phyloP scores from a whole-genome alignment of 1,140 invertebrate genomes.

The Calliopsis andreniformis region DNA sequence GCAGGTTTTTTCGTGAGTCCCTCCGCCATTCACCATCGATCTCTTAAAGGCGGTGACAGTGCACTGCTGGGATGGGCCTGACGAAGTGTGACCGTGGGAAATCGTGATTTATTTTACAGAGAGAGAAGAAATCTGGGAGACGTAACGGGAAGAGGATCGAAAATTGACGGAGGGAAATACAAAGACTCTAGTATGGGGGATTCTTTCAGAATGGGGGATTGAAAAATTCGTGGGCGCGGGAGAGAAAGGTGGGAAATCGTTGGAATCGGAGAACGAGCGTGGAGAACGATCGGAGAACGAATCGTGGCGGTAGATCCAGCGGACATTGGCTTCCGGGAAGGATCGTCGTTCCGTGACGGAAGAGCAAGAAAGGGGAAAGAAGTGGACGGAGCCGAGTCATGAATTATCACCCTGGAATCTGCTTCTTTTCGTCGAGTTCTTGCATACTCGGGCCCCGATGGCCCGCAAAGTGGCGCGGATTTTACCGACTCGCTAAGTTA shows the following conservation, averaged over 20 bases:
- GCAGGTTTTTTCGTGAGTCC: conserved; percentile 1
- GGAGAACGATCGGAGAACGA: conserved; percentile 59
- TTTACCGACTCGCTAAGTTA: not conserved
- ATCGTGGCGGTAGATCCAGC: conserved; percentile 60
- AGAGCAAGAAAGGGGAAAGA: conserved; percentile 52
- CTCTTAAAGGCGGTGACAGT: conserved; percentile 26
- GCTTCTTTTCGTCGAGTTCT: conserved; percentile 26
- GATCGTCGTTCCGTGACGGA: conserved; percentile 72
- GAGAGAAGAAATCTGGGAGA: conserved; percentile 26
- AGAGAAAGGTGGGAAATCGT: conserved; percentile 41
- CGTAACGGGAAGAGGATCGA: conserved; percentile 8
- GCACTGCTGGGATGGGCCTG: not conserved
- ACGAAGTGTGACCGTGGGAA: conserved; percentile 35
- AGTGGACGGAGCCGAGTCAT: conserved; percentile 32
- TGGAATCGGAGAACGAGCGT: conserved; percentile 56
- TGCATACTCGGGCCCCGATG: too few species aligned
- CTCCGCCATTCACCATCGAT: conserved; percentile 39
- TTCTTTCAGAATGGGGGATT: conserved; percentile 22
- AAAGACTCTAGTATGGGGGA: conserved; percentile 42
- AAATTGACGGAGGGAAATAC: conserved; percentile 16
- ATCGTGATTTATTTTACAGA: not conserved
- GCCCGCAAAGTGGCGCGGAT: not conserved
- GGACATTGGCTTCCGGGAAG: conserved; percentile 71
- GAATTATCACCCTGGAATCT: conserved; percentile 39
- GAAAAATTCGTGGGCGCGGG: conserved; percentile 11